Base-by-base conservation (phyloP, 2,113 vertebrate genomes). In the Chelonoidis abingdonii region DNA sequence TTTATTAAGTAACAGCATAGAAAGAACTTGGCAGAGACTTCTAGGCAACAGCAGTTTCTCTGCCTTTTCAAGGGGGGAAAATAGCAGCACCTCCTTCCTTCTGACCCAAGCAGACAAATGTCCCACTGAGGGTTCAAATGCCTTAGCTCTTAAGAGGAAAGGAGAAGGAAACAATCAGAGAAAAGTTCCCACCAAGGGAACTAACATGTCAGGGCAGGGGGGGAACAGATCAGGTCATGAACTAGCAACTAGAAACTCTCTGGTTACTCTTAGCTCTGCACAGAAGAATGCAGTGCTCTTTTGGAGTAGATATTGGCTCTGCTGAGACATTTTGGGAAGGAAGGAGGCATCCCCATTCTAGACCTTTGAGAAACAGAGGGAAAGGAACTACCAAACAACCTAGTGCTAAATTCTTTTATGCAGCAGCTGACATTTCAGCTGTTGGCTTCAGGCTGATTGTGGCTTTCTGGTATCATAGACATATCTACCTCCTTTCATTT, bases 261-360 rank as follows among this genome's bases (percentile, higher is more conserved):
- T 7, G 49, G 53, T 65, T 94, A 83, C n/a, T 22, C 44, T 57
- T 50, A 50, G 59, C 44, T 44, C 17, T 72, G 57, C 79, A 88
- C 53, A 50, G 1, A 88, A 92, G 6, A n/a, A 89, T 38, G 38
- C 83, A 22, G 1, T 22, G 35, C 38, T 78, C 82, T 83, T 52
- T 44, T 0, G 0, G 38, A 35, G 17, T 80, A 47, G 79, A 54
- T 87, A 38, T 0, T 41, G 47, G 16, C 53, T 53, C 22, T 27
- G 12, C 8, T 76, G 19, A 84, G 59, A 81, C 14, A 24, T 2
- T 52, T 19, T 2, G 57, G 4, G 27, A 82, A 24, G 12, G 16
- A 56, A 86, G 88, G 1, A 41, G 25, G 29, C 9, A 72, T 38
- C n/a, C 22, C 19, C n/a, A 72, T 38, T 38, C 17, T 38, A n/a